Base-by-base conservation (phyloP, 2,113 vertebrate species). In the Silurus asotus region DNA sequence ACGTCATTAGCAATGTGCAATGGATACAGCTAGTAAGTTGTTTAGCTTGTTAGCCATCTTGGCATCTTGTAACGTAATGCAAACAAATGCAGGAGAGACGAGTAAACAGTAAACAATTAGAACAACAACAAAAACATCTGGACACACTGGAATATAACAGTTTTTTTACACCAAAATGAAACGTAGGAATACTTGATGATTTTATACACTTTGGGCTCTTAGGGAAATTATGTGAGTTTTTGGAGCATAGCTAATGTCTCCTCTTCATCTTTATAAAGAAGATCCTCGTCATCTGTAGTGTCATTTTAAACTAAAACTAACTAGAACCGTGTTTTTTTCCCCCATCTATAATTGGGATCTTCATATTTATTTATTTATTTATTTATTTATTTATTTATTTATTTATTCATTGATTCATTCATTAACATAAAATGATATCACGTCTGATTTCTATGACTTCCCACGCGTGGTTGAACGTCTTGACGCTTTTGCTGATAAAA, bases 381-480 rank as follows among this genome's bases (percentile, higher is more conserved):
- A 11, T 49, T 49, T 49, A 1, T 45, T 74, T 37, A 37, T 74
- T 49, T 37, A 37, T 37, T 37, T 37, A 37, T 37, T 37, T 37
- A 10, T n/a, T 5, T n/a, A 4, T 17, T 17, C 2, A 56, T 56
- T 5, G 9, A 11, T 49, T 49, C 23, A 1, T 45, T 74, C 2
- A 37, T 74, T 49, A 6, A 3, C 19, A 64, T 67, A 67, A 87
- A 87, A 77, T 77, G 53, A 87, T 37, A n/a, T 28, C 64, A 45
- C 49, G 48, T 78, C 76, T 82, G 9, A 59, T 79, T 84, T 84
- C 53, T 53, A 14, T 70, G 74, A 51, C 82, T 56, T 7, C 51
- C 58, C 75, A 61, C 75, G 69, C 51, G 23, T 69, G 45, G 84
- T 85, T 85, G 84, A 78, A 79, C 75, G 56, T 79, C 67, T 65